phyloP scores from a whole-genome alignment of 2,888 invertebrate species.

The Caradrina clavipalpis region DNA sequence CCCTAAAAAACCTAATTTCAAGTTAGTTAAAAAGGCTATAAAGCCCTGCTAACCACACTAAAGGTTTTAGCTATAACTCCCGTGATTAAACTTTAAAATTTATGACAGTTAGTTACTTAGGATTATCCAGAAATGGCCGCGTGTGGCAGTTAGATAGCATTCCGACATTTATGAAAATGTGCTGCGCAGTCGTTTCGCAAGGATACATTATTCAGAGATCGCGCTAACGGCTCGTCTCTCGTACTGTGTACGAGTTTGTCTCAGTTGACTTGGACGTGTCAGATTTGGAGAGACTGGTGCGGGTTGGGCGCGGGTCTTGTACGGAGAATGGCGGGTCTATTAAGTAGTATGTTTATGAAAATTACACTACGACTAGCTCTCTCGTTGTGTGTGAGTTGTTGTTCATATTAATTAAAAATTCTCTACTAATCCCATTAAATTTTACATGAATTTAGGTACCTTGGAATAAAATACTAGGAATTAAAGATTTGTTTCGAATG shows the following conservation, averaged over 20 bases:
- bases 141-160: constrained; percentile 46
- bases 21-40: background rate
- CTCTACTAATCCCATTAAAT: too few relatives aligned
- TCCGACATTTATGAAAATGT: constrained; percentile 57
- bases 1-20: too few relatives aligned
- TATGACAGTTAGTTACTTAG: constrained; percentile 38
- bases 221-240: constrained; percentile 23
- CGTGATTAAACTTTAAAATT: constrained; percentile 23
- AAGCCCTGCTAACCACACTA: background rate
- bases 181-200: constrained; percentile 47
- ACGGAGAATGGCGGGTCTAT: background rate
- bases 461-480: too few relatives aligned
- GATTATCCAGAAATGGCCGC: constrained; percentile 42
- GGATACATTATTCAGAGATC: constrained; percentile 57
- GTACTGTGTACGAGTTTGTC: constrained; percentile 9
- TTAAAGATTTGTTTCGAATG: too few relatives aligned
- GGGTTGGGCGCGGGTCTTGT: background rate
- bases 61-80: constrained; percentile 7
- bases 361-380: too few relatives aligned
- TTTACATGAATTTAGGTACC: too few relatives aligned
- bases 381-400: too few relatives aligned
- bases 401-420: too few relatives aligned
- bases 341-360: background rate
- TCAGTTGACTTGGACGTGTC: constrained; percentile 15
- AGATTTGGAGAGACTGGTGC: constrained; percentile 31